Base-by-base conservation (phyloP, 2,797 vertebrate genomes). In the Stomatorhinus walkeri region DNA sequence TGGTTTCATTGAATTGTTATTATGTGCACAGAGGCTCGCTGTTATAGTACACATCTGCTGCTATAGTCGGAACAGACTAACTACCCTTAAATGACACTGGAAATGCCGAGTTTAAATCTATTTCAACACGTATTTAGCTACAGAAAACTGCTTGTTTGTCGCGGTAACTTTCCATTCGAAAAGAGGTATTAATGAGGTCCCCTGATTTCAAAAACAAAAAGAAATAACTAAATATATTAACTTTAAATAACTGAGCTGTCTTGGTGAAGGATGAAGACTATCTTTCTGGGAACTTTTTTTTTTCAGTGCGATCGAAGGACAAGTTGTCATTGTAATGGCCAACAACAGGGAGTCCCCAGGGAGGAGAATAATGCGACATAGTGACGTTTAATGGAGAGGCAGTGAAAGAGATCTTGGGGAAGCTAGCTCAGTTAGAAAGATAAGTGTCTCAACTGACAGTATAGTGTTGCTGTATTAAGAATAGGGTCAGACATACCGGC, bases 381-480 rank as follows among this genome's bases (percentile, higher is more conserved):
- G 89, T 90, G 61, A 91, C 51, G 49, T 88, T 91, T 85, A 90
- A 56, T 61, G 88, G 76, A 90, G 88, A 92, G 88, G 88, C 85
- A 83, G 43, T 88, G 87, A 91, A 90, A 89, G 83, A 59, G 54
- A 81, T 86, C 48, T 89, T 90, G 61, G 85, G 59, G 72, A 84
- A 79, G 90, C 87, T 81, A 84, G 72, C 49, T 10, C 83, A 88
- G 86, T 88, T 87, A 90, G 89, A 89, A 84, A 90, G 22, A 48
- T 88, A 36, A 43, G 56, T 24, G 85, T 90, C 87, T 84, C 88
- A 89, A 88, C 85, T 90, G 32, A 89, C 76, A 83, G 90, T 91
- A 88, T 92, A 89, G 87, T 86, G 92, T 93, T 92, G 89, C 92
- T 22, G n/a, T 89, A 88, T 88, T 89, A 64, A 90, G 87, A 90